Evolutionary conservation across 23 tunicate species (phyloP).

Genomic region (Halocynthia aurantium): DNA sequence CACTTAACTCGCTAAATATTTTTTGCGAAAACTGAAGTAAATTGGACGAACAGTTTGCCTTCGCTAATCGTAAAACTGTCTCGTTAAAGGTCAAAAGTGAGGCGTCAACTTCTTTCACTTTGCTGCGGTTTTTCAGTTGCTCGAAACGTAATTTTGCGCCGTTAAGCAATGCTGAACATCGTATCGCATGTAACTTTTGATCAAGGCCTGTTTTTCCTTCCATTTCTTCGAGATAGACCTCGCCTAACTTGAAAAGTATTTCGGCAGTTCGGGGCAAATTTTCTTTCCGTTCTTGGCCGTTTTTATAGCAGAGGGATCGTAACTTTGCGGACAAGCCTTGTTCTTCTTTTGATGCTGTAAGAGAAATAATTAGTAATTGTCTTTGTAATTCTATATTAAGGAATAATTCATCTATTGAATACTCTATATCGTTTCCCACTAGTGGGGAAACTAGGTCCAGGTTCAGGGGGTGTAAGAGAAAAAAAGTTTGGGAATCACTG

Average conservation of each 20-base stretch:
- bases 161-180: conserved; percentile 52
- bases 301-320: conserved; percentile 26
- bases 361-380: too few relatives aligned
- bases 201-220: conserved; percentile 1
- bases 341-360: conserved; percentile 1
- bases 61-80: too few relatives aligned
- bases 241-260: conserved; percentile 42
- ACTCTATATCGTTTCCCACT: too few relatives aligned
- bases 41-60: too few relatives aligned
- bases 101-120: background rate
- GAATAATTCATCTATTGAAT: too few relatives aligned
- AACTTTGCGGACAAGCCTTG: conserved; percentile 17
- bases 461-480: too few relatives aligned
- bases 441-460: too few relatives aligned
- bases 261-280: conserved; percentile 33
- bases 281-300: conserved; percentile 37
- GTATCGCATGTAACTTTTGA: conserved; percentile 41
- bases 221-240: conserved; percentile 20
- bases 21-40: background rate
- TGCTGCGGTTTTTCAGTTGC: background rate
- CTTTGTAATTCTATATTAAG: too few relatives aligned
- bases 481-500: too few relatives aligned
- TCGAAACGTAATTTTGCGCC: conserved; percentile 18
- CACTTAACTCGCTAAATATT: too few relatives aligned
- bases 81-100: too few relatives aligned